Evolutionary conservation across 1,140 invertebrate species (phyloP), one percentile per base, ranked within the genome.

Genomic region (Augochlora pura): DNA sequence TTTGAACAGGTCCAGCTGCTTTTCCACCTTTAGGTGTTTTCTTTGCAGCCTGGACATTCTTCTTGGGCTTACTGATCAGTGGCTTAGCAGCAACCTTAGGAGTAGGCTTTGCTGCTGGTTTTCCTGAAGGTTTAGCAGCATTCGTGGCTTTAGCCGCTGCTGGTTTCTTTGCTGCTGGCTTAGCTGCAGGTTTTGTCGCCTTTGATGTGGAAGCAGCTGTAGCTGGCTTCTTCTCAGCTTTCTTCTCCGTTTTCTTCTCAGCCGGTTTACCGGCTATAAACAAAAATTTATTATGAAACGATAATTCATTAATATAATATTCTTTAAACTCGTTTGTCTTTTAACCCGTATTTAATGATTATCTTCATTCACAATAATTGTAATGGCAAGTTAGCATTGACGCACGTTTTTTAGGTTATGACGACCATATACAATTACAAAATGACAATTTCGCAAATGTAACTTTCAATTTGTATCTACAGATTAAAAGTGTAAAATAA

Each of bases 221-320:
- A 54, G 94, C 85, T 74, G 93, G 86, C 69, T 93, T 93, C 66
- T 94, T 93, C 46, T 94, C 91, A 39, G 92, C 83, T 92, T 94
- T 94, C 76, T 94, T 94, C 21, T 94, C 93, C n/a, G 94, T 92
- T 87, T 96, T 96, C 86, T 96, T 96, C 78, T 95, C 95, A 63
- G 94, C 94, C 64, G 94, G 90, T 83, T 95, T 95, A 38, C 89
- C 88, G 68, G 90, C 92, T 94, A 27, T 7, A 16, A 8, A 60
- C 27, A 27, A 42, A 18, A 49, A 14, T 39, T 4, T 4, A 16
- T 14, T 52, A 46, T 1, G 21, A 25, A 59, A 52, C 14, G 38
- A 32, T 49, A n/a, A 18, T 38, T n/a, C 25, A 9, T 8, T 21
- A 25, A 25, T 63, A 32, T 21, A 23, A 2, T 18, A 12, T 32